Evolutionary conservation across 2,797 vertebrate species (phyloP), one percentile per base, ranked within the genome.

Genomic region (Scolopax bukidnonensis): DNA sequence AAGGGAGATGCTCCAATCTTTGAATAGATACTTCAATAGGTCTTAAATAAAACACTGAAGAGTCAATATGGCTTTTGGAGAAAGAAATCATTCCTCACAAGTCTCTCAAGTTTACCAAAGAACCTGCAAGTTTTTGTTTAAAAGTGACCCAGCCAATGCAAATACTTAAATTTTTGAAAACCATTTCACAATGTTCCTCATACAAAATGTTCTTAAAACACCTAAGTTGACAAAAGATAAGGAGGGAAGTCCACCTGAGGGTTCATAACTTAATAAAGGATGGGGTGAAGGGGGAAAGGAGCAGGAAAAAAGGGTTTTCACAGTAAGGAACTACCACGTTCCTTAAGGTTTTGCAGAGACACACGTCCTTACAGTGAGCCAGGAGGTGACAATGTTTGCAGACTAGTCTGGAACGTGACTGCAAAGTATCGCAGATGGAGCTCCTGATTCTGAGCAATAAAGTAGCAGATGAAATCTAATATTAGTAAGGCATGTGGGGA

Each of bases 391-490:
- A 63, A 2, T 3, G 32, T 65, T 19, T 93, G 85, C 93, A 92
- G 61, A 47, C 53, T 69, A 38, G 8, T 43, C 82, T 83, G 76
- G 90, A 91, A 89, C 2, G 0, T 23, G 73, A 28, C 68, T 93
- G 82, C 85, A 89, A 45, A 87, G 56, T 61, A 69, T 3, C 1
- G 0, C 95, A 89, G 50, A 77, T 50, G 65, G 65, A 93, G 25
- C 45, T 68, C 60, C 30, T 12, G 32, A 76, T 76, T 90, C 67
- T 51, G 41, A 95, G 80, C 80, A 86, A 63, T 47, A 88, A 86
- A 59, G 51, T 80, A 93, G 88, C 93, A 93, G 85, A 86, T 86
- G 74, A 95, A 94, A 71, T 75, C 90, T 84, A 95, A 43, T 79
- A 94, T 88, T 95, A 95, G 94, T 32, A 69, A 76, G 63, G 80